phyloP scores from a whole-genome alignment of 2,113 vertebrate species.

The Chionis minor region DNA sequence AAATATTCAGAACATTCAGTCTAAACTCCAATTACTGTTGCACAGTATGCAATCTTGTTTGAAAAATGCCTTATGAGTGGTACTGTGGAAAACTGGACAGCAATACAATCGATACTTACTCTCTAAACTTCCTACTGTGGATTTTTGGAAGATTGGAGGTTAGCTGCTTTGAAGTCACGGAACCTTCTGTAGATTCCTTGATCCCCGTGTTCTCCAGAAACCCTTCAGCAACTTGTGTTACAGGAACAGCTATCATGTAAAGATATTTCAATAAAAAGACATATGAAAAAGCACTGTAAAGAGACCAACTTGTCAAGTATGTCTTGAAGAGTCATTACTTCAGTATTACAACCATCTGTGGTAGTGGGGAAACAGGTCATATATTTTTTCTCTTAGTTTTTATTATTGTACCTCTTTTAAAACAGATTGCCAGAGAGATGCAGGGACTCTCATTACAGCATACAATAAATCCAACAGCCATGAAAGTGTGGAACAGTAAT shows the following conservation, averaged over 20 bases:
- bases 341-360: background rate
- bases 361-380: background rate
- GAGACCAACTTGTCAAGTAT: background rate
- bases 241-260: background rate
- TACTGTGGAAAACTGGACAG: background rate
- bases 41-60: background rate
- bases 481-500: background rate
- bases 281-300: background rate
- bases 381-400: background rate
- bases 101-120: conserved; percentile 78
- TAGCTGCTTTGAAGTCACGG: background rate
- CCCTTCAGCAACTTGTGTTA: background rate
- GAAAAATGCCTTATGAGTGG: accelerated
- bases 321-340: background rate
- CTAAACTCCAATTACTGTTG: background rate
- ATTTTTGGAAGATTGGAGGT: conserved; percentile 80
- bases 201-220: background rate
- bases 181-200: conserved; percentile 9
- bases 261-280: background rate
- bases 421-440: background rate
- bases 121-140: conserved; percentile 94
- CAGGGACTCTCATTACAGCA: background rate
- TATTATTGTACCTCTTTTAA: background rate
- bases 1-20: background rate
- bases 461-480: background rate